Evolutionary conservation across 2,113 vertebrate species (phyloP), one percentile per base, ranked within the genome.

Genomic region (Dascyllus trimaculatus): DNA sequence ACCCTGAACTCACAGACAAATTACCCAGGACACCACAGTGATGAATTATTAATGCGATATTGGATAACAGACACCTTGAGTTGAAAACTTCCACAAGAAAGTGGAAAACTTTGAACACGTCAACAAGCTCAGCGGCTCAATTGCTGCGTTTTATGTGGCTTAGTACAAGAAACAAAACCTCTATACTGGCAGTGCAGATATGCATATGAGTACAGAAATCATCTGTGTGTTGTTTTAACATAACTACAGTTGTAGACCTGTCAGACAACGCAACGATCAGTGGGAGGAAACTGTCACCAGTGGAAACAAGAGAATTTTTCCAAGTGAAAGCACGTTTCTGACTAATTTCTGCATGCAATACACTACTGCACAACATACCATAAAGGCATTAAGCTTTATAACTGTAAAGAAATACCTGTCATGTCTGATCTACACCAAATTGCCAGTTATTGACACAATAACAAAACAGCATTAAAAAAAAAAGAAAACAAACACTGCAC

Each of bases 1-100:
- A 84, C 75, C 56, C 75, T 87, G 61, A 87, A 90, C 78, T 89
- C 80, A 80, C 46, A 85, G 86, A 88, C 75, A 87, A 89, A 91
- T 91, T 90, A 91, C 81, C 72, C 46, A 83, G 62, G 85, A 81
- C 68, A 71, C 75, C 71, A 62, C 70, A n/a, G 71, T 54, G 0
- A 72, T 85, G 49, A 88, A 89, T 91, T 82, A 86, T 88, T 83
- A 79, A 72, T 62, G 66, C 11, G 26, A 62, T 75, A 69, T 49
- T 19, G 11, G 45, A 82, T 80, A 71, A 79, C 49, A 18, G 67
- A 85, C 56, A 80, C 38, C 54, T 76, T 60, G n/a, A 62, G 58
- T 35, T 21, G 24, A 84, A 29, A 85, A 78, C 75, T 76, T 87
- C 46, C 22, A 51, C 19, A 24, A 48, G 24, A 43, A 48, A 35